Conservation (phyloP, 53 echinoderm and acorn worm genomes). For the Paracentrotus lividus region DNA sequence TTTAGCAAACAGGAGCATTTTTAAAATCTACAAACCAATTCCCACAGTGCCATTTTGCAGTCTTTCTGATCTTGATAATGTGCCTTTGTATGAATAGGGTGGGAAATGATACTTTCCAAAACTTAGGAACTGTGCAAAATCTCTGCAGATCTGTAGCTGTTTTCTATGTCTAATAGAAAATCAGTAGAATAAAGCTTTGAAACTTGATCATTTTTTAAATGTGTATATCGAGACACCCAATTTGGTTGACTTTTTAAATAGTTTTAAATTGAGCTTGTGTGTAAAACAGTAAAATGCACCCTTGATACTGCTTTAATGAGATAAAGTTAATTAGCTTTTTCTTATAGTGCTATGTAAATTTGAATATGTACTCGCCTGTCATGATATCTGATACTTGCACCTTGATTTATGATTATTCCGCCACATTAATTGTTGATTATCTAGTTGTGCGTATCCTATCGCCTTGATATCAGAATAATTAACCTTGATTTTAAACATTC, state of each 20-base stretch:
- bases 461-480: neutral
- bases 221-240: neutral
- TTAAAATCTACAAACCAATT: neutral
- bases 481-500: slow-evolving; percentile 25
- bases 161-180: neutral
- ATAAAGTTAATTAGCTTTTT: neutral
- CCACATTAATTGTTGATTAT: neutral
- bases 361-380: neutral
- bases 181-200: neutral
- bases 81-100: neutral
- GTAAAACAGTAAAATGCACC: neutral
- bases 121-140: neutral
- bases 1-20: neutral
- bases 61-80: neutral
- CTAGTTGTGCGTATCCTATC: neutral
- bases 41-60: slow-evolving; percentile 11
- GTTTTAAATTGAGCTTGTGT: neutral
- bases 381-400: neutral
- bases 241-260: neutral
- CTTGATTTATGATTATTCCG: slow-evolving; percentile 18
- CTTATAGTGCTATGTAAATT: neutral
- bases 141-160: neutral
- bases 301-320: neutral
- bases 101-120: neutral
- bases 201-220: neutral